A percentile compares a stretch with the other conserved stretches of the same genome.
These are phyloP conservation scores for Podabrus alpinus DNA, from an alignment of 2,888 invertebrate genomes.

Conservation along the genomic window DNA sequence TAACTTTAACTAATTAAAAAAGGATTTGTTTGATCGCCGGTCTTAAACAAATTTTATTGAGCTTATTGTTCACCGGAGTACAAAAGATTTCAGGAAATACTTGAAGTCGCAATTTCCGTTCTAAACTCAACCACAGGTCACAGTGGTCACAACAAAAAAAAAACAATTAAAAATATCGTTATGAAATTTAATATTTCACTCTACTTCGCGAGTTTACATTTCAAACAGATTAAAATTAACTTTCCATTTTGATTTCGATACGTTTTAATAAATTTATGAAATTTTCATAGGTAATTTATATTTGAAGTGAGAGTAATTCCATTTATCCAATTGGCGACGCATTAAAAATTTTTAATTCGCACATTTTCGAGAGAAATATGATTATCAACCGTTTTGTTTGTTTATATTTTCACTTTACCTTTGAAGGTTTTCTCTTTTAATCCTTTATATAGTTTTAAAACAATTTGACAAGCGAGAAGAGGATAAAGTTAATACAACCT, in stretches of 20 bases:
- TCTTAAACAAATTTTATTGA: not conserved
- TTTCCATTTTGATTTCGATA: not conserved
- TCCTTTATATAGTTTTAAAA: not conserved
- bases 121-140: not conserved
- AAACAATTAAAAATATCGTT: not conserved
- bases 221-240: not conserved
- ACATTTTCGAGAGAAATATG: not conserved
- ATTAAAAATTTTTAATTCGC: not conserved
- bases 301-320: not conserved
- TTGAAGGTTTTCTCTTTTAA: not conserved
- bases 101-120: too few species aligned
- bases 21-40: too few species aligned
- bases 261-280: not conserved
- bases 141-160: too few species aligned
- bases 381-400: not conserved
- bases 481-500: not conserved
- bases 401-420: not conserved
- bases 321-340: not conserved
- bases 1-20: too few species aligned
- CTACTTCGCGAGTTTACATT: not conserved
- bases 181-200: not conserved
- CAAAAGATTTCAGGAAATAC: too few species aligned
- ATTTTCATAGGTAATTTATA: not conserved
- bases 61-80: not conserved
- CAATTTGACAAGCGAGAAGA: not conserved